Conservation (phyloP, 2,797 vertebrate species). For the Sebastes baramenuke region DNA sequence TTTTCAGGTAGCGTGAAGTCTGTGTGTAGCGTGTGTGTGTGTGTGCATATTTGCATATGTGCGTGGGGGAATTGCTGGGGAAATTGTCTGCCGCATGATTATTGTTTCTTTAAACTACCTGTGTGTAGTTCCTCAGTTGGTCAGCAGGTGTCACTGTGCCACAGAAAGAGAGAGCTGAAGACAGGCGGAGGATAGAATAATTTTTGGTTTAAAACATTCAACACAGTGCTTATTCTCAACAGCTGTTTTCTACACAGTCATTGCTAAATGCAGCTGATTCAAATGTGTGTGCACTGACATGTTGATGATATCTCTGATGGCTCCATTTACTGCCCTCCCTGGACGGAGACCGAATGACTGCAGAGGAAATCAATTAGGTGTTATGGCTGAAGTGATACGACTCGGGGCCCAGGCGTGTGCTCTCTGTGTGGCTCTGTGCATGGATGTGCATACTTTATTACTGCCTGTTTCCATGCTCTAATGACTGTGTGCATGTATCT, state of each 20-base stretch:
- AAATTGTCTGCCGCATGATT: not conserved
- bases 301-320: not conserved
- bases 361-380: constrained; percentile 27
- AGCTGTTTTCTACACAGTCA: not conserved
- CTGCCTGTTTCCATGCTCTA: not conserved
- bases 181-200: not conserved
- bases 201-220: not conserved
- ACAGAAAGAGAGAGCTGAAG: constrained; percentile 19
- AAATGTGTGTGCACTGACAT: not conserved
- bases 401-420: not conserved
- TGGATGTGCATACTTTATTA: not conserved
- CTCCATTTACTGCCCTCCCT: not conserved
- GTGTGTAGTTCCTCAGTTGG: not conserved
- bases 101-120: not conserved
- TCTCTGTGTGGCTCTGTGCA: not conserved
- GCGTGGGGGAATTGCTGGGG: constrained; percentile 1
- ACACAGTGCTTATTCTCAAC: not conserved
- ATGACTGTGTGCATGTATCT: constrained; percentile 1
- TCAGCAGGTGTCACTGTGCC: constrained; percentile 72
- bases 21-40: not conserved
- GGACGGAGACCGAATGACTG: not conserved
- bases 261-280: not conserved
- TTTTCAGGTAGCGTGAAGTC: not conserved
- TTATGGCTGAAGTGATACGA: not conserved
- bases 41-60: not conserved